Base-by-base conservation (phyloP, 2,888 invertebrate species). In the Ophonus ardosiacus region DNA sequence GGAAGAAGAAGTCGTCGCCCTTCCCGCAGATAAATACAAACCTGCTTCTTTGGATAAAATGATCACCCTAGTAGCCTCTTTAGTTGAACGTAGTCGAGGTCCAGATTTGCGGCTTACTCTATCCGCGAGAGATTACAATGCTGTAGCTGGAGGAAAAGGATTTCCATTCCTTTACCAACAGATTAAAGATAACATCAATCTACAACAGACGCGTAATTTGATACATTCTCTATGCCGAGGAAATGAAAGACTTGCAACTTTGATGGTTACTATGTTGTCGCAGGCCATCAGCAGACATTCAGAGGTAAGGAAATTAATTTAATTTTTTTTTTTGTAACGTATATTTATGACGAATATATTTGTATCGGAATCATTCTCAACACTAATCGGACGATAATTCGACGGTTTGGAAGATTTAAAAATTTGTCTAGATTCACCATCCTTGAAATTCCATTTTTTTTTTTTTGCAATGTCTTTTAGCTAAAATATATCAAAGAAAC, bases 91-190 rank as follows among this genome's bases (percentile, higher is more conserved):
- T 87, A 97, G 98, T 57, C 92, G 98, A 1, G 96, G 96, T 87
- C 92, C 96, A 6, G 95, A 95, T 89, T 96, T 93, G 81, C 93
- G 95, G 86, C 92, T 98, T 24, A 94, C 95, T 76, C 92, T 98
- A 38, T 94, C 95, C 10, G 94, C 95, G 38, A 94, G 95, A 81
- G 98, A 98, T 90, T 95, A 96, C 81, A 94, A 94, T 88, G 96
- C 97, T 0, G 94, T 98, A 31, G 94, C 97, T 21, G 97, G 97
- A 84, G 97, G 97, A 86, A 98, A 98, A 93, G 97, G 97, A 13
- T 98, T 98, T 91, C 97, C 98, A 40, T 98, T 98, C 92, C 92
- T 98, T 86, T 97, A 97, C 91, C 98, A 98, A 92, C 98, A 98
- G 93, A 98, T 98, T 80, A 96, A 97, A 87, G 98, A 98, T 91